Conservation (phyloP, 1,140 invertebrate species). For the Helicorthomorpha holstii region DNA sequence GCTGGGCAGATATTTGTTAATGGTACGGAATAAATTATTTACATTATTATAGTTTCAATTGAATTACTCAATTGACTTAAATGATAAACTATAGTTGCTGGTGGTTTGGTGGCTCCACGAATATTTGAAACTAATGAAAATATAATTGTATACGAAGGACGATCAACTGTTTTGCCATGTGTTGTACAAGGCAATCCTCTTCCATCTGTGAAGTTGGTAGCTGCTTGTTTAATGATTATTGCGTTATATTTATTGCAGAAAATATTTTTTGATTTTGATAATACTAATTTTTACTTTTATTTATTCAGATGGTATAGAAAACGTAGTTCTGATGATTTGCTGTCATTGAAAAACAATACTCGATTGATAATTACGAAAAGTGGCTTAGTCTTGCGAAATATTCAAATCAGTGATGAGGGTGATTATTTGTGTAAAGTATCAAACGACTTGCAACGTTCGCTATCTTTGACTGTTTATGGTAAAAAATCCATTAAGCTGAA, state of each 20-base stretch:
- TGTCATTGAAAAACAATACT: not conserved
- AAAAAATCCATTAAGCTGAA: not conserved
- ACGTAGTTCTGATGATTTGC: not conserved
- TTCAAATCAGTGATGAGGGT: conserved; percentile 2
- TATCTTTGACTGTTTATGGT: not conserved
- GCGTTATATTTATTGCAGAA: not conserved
- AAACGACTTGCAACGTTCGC: not conserved
- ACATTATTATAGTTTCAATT: too few relatives aligned
- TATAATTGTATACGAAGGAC: conserved; percentile 41
- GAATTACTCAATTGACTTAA: too few relatives aligned
- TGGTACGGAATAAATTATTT: too few relatives aligned
- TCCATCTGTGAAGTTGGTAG: conserved; percentile 47
- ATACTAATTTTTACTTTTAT: not conserved
- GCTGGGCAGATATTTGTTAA: conserved; percentile 88
- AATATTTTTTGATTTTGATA: too few relatives aligned
- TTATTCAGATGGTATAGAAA: conserved; percentile 37
- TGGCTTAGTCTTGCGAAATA: not conserved
- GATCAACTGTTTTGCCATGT: conserved; percentile 52
- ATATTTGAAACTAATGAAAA: conserved; percentile 39
- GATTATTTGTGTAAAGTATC: conserved; percentile 4
- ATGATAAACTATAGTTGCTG: conserved; percentile 39
- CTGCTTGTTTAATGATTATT: too few relatives aligned
- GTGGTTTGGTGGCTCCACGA: conserved; percentile 43
- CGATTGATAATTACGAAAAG: conserved; percentile 1
- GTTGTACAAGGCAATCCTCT: conserved; percentile 56